Base-by-base conservation (phyloP, 1,140 invertebrate genomes). In the Zaprionus davidi region DNA sequence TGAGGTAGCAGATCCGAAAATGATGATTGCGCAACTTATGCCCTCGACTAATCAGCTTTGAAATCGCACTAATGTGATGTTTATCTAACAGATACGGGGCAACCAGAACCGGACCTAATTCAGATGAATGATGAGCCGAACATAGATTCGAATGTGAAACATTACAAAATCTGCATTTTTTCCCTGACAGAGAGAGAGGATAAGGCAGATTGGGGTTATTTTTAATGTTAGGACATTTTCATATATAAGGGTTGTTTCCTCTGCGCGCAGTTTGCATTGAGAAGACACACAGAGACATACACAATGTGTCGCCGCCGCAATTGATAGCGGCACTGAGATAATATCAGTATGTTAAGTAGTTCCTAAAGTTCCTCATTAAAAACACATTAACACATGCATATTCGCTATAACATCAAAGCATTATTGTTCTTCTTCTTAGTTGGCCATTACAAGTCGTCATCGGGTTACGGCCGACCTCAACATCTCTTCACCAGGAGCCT, bases 1-100 rank as follows among this genome's bases (percentile, higher is more conserved):
- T 76, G 76, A 79, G 64, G 34, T 51, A 60, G 67, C 72, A 76
- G 26, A 67, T 67, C 31, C 22, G 6, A 22, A 55, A 22, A 55
- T 64, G 69, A 82, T 83, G 78, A 84, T 24, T 63, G 56, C 17
- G 78, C 74, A 81, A 63, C 64, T 64, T 80, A 46, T 66, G 20
- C 49, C 62, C 53, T 38, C 20, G 36, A 46, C 77, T 83, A 83
- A 83, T 83, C 81, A 81, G 81, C 81, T 83, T 83, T 77, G 68
- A 67, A 81, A 84, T 84, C 81, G 74, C 66, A 60, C 78, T 84
- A 84, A 84, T 84, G 82, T 84, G 82, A 84, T 84, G 74, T 56
- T 78, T 84, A 84, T 84, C 82, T 71, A 36, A 24, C 56, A 67
- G 74, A 73, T 26, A 58, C 38, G 41, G 20, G 41, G 20, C 53